Percentiles rank a stretch among this genome's conserved stretches.
Evolutionary conservation across 1,140 invertebrate species (phyloP).

Genomic region (Saccostrea glomerata): DNA sequence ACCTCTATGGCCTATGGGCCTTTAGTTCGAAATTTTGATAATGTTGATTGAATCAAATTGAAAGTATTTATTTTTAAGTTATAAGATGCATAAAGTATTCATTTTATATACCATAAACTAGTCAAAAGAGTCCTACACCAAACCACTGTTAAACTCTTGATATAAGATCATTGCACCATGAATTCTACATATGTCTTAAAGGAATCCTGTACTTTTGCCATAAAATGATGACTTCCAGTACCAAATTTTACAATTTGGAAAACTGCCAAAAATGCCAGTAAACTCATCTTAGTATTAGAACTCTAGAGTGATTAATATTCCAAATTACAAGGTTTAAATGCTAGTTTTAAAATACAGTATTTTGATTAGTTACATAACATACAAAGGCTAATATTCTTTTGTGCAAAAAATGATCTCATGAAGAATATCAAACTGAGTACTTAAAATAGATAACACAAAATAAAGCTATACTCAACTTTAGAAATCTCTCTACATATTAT

Average conservation of each 20-base stretch:
- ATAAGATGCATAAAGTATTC: slow-evolving; percentile 20
- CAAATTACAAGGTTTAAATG: background rate
- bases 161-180: background rate
- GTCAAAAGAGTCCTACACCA: slow-evolving; percentile 22
- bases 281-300: background rate
- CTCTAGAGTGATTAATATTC: background rate
- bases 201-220: background rate
- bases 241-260: background rate
- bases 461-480: background rate
- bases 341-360: background rate
- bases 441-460: background rate
- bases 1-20: too few relatives aligned
- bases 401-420: background rate
- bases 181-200: background rate
- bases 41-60: slow-evolving; percentile 22
- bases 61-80: slow-evolving; percentile 34
- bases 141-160: background rate
- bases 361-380: background rate
- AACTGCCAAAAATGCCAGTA: background rate
- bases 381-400: background rate
- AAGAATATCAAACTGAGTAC: background rate
- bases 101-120: slow-evolving; percentile 32
- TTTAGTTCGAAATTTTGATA: background rate
- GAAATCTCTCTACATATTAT: background rate
- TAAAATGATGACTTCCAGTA: background rate